Percentiles rank a stretch among this genome's conserved stretches.
Conservation (phyloP, 1,140 invertebrate species). For the Pentalonia nigronervosa region DNA sequence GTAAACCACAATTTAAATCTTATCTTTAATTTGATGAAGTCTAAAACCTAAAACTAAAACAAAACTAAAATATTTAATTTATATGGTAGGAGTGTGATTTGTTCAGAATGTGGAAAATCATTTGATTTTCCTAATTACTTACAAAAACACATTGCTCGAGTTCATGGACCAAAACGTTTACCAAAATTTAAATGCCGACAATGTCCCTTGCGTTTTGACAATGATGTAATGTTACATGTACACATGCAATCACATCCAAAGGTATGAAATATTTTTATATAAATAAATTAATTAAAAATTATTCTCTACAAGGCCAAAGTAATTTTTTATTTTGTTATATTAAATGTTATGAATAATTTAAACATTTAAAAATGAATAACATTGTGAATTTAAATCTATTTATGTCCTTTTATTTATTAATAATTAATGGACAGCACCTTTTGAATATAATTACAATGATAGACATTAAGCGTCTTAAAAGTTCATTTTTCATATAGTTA, state of each 20-base stretch:
- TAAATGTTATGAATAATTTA: no score
- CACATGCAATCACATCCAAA: constrained; percentile 54
- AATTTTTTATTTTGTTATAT: no score
- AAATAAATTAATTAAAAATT: neutral
- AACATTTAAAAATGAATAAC: neutral
- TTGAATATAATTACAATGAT: no score
- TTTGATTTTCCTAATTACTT: constrained; percentile 53
- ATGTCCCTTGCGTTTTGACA: constrained; percentile 33
- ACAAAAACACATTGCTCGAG: constrained; percentile 52
- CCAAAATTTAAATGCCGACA: constrained; percentile 49
- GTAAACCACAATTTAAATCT: constrained; percentile 25
- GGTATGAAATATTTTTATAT: neutral
- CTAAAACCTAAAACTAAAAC: neutral
- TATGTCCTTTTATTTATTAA: neutral
- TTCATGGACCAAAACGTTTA: constrained; percentile 40
- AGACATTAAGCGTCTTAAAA: no score
- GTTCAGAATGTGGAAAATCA: constrained; percentile 40
- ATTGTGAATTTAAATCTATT: neutral
- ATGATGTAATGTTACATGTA: constrained; percentile 35
- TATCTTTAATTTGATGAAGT: neutral
- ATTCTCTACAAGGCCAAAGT: no score
- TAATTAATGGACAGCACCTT: no score
- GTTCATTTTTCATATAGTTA: no score
- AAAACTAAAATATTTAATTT: neutral
- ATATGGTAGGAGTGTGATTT: neutral